These are phyloP conservation scores for Pogoniulus pusillus DNA, from an alignment of 2,797 vertebrate genomes.

Conservation along the genomic window DNA sequence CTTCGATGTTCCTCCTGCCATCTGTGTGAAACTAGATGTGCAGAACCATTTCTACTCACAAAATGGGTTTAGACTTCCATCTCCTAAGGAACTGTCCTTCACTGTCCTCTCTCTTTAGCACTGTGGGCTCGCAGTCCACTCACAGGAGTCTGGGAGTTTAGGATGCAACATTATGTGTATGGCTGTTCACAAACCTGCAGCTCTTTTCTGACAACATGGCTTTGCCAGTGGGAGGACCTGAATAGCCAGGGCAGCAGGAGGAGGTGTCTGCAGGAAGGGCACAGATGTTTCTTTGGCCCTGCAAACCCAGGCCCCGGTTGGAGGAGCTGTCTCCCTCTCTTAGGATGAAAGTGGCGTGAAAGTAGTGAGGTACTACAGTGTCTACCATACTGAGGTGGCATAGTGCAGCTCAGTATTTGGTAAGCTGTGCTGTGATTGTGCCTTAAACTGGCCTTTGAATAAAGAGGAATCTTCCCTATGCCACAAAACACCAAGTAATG, in stretches of 20 bases:
- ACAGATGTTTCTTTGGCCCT: not conserved
- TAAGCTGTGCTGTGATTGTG: not conserved
- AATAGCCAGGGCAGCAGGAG: not conserved
- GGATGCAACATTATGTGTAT: rapidly evolving
- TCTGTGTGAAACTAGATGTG: slow-evolving; percentile 55
- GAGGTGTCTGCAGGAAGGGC: not conserved
- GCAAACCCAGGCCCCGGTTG: not conserved
- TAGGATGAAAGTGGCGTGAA: not conserved
- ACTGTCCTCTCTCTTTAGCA: not conserved
- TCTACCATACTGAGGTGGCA: not conserved
- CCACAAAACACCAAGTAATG: not conserved
- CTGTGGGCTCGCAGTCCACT: not conserved
- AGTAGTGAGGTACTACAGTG: not conserved
- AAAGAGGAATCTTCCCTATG: not conserved
- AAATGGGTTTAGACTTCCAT: slow-evolving; percentile 49
- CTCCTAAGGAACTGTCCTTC: not conserved
- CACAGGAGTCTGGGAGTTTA: not conserved
- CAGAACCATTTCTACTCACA: slow-evolving; percentile 15
- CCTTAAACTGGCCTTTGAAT: not conserved
- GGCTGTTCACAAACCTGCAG: not conserved
- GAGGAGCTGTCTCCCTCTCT: not conserved
- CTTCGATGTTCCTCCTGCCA: slow-evolving; percentile 34
- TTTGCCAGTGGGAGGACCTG: not conserved
- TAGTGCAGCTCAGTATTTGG: not conserved
- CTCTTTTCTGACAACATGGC: not conserved